Evolutionary conservation across 2,113 vertebrate genomes (phyloP), one percentile per base, ranked within the genome.

Genomic region (Serinus canaria): DNA sequence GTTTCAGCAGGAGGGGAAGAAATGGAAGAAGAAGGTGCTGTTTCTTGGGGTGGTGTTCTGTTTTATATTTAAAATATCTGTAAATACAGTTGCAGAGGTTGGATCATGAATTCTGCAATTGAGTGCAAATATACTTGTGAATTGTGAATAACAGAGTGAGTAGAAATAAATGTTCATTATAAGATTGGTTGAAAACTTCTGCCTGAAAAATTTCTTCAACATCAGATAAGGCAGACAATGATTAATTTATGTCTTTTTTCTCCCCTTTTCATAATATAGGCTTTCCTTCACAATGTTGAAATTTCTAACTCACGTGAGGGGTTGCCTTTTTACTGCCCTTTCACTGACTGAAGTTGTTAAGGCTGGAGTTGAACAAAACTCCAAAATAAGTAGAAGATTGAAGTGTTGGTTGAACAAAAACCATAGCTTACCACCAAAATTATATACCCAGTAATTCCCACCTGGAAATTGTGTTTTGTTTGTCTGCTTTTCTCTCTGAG

Each of bases 31-130:
- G 76, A 35, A 59, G 14, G 7, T 88, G 16, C 28, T 87, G 28
- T 58, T 74, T 86, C 76, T 64, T 52, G 12, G 9, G 7, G 18
- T 13, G 39, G 39, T 39, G 1, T 41, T 60, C 35, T 76, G 52
- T 78, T 94, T 69, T 73, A 18, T 64, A 59, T 80, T 94, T 83
- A 37, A 90, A 91, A 5, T 81, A n/a, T 69, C 55, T 87, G n/a
- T 83, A 88, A 76, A 74, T n/a, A 64, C 21, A 52, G 9, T 69
- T 92, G n/a, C 56, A 92, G 37, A 89, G 46, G 9, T 20, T 81
- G 53, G 5, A 15, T 37, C 15, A 23, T 39, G 53, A 91, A 79
- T 78, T 37, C 28, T 89, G 25, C 49, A 75, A 15, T 23, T 15
- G 13, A 49, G 9, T 46, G 37, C 41, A 92, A 64, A 87, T 72